These are phyloP conservation scores for Archegozetes longisetosus DNA, from an alignment of 1,140 invertebrate genomes.

Conservation along the genomic window DNA sequence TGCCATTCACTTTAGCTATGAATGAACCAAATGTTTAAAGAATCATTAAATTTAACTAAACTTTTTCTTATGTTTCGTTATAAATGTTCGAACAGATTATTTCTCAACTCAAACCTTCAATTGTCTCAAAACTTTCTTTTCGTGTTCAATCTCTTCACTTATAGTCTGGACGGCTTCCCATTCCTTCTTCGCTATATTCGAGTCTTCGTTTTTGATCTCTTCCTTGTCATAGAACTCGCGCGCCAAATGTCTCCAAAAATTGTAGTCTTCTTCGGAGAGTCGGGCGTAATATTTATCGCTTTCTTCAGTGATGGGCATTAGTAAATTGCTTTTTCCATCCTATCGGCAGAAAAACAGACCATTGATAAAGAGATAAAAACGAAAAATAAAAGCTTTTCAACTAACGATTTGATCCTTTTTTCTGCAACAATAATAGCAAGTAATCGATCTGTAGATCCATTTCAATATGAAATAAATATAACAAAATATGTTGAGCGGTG, in stretches of 20 bases:
- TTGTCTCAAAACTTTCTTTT: constrained; percentile 25
- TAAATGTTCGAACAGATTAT: background rate
- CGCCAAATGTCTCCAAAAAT: constrained; percentile 24
- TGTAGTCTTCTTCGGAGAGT: constrained; percentile 22
- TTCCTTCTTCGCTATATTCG: constrained; percentile 16
- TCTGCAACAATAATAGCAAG: constrained; percentile 2
- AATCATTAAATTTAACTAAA: too few relatives aligned
- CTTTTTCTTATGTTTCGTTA: too few relatives aligned
- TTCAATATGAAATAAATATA: constrained; percentile 23
- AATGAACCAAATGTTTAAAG: too few relatives aligned
- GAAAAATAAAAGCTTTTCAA: background rate
- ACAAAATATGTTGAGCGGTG: constrained; percentile 28
- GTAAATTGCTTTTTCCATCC: background rate
- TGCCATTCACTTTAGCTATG: too few relatives aligned
- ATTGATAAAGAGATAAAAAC: background rate
- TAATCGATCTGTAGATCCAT: background rate
- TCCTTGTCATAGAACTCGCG: constrained; percentile 21
- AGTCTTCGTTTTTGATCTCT: constrained; percentile 18
- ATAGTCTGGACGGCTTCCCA: constrained; percentile 24
- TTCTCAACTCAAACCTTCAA: constrained; percentile 28
- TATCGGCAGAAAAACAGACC: background rate
- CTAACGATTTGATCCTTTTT: background rate
- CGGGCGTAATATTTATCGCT: background rate
- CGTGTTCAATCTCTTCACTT: constrained; percentile 27
- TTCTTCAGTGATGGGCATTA: background rate